Conservation (phyloP, 2,797 vertebrate genomes). For the Sebastes hopkinsi region DNA sequence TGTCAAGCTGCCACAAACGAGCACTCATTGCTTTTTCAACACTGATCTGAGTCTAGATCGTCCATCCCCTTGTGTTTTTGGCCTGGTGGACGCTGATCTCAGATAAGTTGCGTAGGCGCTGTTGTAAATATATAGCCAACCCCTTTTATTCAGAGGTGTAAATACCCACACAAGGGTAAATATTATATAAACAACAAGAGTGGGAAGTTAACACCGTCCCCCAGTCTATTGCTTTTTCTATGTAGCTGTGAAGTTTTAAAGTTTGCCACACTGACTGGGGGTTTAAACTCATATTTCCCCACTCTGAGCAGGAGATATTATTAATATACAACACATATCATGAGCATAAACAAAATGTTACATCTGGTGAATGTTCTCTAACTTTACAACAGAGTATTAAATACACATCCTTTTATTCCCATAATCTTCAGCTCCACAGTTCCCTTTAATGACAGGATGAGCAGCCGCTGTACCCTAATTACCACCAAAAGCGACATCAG, state of each 20-base stretch:
- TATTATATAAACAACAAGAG: slow-evolving; percentile 29
- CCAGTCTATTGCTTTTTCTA: slow-evolving; percentile 32
- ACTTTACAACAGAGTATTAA: slow-evolving; percentile 2
- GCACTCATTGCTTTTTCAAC: background rate
- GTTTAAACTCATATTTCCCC: background rate
- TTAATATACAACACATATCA: slow-evolving; percentile 41
- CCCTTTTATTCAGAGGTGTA: slow-evolving; percentile 26
- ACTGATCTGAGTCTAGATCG: background rate
- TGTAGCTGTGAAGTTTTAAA: slow-evolving; percentile 36
- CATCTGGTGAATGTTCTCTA: background rate
- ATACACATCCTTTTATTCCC: slow-evolving; percentile 14
- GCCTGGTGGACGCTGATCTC: slow-evolving; percentile 1
- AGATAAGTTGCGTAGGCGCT: background rate
- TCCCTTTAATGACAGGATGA: slow-evolving; percentile 32
- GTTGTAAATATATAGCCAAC: slow-evolving; percentile 22
- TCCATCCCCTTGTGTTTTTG: background rate
- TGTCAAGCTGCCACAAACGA: slow-evolving; percentile 36
- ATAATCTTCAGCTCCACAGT: background rate
- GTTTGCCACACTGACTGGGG: background rate
- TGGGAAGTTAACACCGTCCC: slow-evolving; percentile 30
- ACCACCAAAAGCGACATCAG: slow-evolving; percentile 15
- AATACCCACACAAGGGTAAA: slow-evolving; percentile 23
- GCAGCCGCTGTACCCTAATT: slow-evolving; percentile 28
- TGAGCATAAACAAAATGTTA: background rate
- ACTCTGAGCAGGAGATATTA: background rate